A percentile compares a stretch with the other conserved stretches of the same genome.
Conservation (phyloP, 2,888 invertebrate genomes). For the Hyalella azteca region DNA sequence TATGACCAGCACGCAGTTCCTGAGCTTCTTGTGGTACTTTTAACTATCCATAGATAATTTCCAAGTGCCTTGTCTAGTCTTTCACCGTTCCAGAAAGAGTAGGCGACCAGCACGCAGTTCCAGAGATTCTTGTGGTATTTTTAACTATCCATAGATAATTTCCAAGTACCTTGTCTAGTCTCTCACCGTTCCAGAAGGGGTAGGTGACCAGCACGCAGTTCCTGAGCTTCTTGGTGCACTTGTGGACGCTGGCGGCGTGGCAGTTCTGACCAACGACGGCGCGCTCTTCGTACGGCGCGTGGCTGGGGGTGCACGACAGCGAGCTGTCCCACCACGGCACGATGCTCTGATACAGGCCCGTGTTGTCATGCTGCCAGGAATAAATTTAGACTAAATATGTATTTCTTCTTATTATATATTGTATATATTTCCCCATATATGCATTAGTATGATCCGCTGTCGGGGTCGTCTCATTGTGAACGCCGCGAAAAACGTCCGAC, state of each 20-base stretch:
- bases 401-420: too few species aligned
- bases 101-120: not conserved
- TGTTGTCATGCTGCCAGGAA: conserved; percentile 33
- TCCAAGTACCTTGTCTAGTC: too few species aligned
- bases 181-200: conserved; percentile 20
- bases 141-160: too few species aligned
- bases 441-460: too few species aligned
- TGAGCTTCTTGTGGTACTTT: too few species aligned
- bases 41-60: too few species aligned
- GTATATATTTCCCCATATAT: too few species aligned
- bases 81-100: not conserved
- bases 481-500: too few species aligned
- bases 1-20: too few species aligned
- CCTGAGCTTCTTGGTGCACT: not conserved
- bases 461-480: too few species aligned
- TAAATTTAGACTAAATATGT: too few species aligned
- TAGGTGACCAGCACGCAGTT: conserved; percentile 24
- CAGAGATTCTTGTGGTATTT: not conserved
- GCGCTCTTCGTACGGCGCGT: not conserved
- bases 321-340: not conserved
- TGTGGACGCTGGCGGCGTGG: not conserved
- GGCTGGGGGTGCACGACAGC: not conserved
- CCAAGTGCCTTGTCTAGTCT: too few species aligned
- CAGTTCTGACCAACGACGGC: not conserved
- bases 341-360: not conserved